phyloP scores from a whole-genome alignment of 1,140 invertebrate species.

The Odontomachus brunneus region DNA sequence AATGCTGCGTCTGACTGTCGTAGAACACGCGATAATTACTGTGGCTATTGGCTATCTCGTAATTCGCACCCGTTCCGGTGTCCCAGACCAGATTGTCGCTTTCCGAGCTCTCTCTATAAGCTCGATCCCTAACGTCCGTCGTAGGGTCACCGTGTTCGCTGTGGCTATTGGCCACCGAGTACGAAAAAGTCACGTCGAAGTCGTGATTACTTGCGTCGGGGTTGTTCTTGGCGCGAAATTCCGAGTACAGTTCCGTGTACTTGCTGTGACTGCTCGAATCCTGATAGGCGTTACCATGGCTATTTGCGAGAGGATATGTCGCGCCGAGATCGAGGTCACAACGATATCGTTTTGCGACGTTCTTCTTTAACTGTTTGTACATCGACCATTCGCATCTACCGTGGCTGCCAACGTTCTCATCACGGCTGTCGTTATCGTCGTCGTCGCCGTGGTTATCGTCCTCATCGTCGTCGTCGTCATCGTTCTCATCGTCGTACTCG shows the following conservation, averaged over 20 bases:
- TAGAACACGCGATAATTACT: slow-evolving; percentile 76
- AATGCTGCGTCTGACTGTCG: slow-evolving; percentile 70
- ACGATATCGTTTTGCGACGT: neutral
- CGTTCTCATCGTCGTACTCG: slow-evolving; percentile 54
- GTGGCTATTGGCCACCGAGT: slow-evolving; percentile 75
- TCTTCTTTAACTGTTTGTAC: neutral
- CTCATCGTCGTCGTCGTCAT: neutral
- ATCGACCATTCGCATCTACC: slow-evolving; percentile 31
- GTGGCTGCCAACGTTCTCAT: slow-evolving; percentile 56
- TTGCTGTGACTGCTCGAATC: slow-evolving; percentile 72
- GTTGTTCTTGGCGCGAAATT: slow-evolving; percentile 21
- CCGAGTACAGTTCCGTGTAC: slow-evolving; percentile 62
- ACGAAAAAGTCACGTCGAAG: slow-evolving; percentile 11
- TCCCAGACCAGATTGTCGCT: slow-evolving; percentile 59
- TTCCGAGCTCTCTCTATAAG: slow-evolving; percentile 36
- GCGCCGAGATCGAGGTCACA: slow-evolving; percentile 53
- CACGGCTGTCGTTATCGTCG: slow-evolving; percentile 18
- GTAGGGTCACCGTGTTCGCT: slow-evolving; percentile 62
- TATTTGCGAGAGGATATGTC: slow-evolving; percentile 74
- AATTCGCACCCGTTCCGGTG: slow-evolving; percentile 47
- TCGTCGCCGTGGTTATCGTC: slow-evolving; percentile 17
- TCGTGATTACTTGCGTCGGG: neutral
- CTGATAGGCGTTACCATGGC: slow-evolving; percentile 70
- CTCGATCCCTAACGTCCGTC: slow-evolving; percentile 59
- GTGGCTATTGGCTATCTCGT: slow-evolving; percentile 78